These are phyloP conservation scores for Corythoichthys intestinalis DNA, from an alignment of 2,113 vertebrate genomes.

Conservation along the genomic window DNA sequence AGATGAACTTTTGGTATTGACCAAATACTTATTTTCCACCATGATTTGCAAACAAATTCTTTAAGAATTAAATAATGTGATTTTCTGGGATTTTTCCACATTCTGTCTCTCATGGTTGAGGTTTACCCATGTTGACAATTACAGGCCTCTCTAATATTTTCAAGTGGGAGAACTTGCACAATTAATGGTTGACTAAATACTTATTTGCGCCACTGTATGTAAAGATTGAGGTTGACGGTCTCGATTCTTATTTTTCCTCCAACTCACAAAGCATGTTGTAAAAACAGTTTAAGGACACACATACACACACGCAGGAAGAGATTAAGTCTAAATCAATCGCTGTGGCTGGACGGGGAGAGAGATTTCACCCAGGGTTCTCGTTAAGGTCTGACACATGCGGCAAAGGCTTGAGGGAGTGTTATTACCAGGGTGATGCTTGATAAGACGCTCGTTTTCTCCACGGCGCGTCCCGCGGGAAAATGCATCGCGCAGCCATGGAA, in stretches of 20 bases:
- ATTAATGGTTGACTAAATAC: no score
- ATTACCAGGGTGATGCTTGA: constrained; percentile 83
- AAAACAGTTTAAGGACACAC: constrained; percentile 13
- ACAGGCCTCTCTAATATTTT: no score
- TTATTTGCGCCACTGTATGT: no score
- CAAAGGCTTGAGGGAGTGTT: constrained; percentile 79
- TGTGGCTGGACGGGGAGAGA: constrained; percentile 76
- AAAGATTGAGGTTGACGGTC: not conserved
- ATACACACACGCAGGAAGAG: constrained; percentile 64
- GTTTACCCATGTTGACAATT: no score
- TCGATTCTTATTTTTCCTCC: not conserved
- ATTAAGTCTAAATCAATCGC: constrained; percentile 83
- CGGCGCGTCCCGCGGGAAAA: constrained; percentile 82
- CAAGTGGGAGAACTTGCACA: no score
- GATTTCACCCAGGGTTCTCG: constrained; percentile 81
- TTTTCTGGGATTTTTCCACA: no score
- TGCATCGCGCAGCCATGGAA: constrained; percentile 89
- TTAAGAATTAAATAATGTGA: no score
- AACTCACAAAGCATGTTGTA: not conserved
- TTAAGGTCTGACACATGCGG: constrained; percentile 79
- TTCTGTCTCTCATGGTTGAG: no score
- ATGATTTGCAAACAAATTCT: no score
- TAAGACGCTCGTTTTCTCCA: constrained; percentile 83
- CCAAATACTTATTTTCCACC: no score
- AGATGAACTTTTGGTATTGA: no score